phyloP scores from a whole-genome alignment of 2,797 vertebrate genomes.

The Pseudochromis fuscus region DNA sequence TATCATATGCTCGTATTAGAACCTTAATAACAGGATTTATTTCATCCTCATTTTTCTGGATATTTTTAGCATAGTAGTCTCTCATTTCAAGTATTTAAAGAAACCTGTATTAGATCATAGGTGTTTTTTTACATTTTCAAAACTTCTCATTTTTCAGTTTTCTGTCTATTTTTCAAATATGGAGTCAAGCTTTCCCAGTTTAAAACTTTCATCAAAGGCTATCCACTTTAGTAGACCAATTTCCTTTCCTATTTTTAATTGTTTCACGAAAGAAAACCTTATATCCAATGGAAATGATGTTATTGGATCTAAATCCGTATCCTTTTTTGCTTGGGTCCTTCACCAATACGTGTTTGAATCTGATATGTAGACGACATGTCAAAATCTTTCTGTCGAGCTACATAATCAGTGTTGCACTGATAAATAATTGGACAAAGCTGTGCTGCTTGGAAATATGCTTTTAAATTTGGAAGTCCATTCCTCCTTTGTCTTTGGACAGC shows the following conservation, averaged over 20 bases:
- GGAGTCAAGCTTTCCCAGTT: not conserved
- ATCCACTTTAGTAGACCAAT: not conserved
- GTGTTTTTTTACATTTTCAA: not conserved
- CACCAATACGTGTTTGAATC: not conserved
- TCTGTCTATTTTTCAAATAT: not conserved
- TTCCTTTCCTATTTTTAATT: not conserved
- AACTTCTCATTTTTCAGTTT: not conserved
- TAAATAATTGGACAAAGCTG: not conserved
- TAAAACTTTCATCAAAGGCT: not conserved
- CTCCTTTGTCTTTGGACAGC: no score
- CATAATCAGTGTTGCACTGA: not conserved
- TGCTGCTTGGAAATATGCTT: not conserved
- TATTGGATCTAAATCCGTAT: not conserved
- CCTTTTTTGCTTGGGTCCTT: no score
- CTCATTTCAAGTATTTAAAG: not conserved
- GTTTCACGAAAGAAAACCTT: not conserved
- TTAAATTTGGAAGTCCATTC: not conserved
- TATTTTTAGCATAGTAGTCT: no score
- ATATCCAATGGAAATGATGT: not conserved
- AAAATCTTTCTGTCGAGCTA: constrained; percentile 5
- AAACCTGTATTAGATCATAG: not conserved
- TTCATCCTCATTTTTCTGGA: not conserved
- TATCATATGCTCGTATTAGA: no score
- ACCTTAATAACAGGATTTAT: no score
- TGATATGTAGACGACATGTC: not conserved